These are phyloP conservation scores for Trichogramma pretiosum DNA, from an alignment of 1,140 invertebrate genomes.

Conservation along the genomic window DNA sequence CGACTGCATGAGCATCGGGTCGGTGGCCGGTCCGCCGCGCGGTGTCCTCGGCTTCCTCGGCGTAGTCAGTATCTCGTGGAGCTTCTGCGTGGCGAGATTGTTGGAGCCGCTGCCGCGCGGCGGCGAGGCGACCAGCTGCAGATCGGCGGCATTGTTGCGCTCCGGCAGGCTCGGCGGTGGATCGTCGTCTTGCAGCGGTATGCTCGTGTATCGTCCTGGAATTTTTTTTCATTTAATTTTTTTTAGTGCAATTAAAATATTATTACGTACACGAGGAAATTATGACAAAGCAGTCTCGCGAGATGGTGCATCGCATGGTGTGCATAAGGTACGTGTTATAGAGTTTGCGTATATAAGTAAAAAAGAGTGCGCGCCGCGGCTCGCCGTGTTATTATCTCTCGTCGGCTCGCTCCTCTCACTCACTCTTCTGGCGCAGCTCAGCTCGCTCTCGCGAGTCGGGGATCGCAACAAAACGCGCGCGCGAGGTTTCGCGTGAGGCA, in stretches of 20 bases:
- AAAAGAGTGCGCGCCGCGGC: too few species aligned
- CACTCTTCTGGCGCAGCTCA: too few species aligned
- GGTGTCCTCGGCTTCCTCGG: constrained; percentile 49
- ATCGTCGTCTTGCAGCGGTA: constrained; percentile 36
- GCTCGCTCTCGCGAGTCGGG: too few species aligned
- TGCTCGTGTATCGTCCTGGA: constrained; percentile 39
- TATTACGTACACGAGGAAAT: too few species aligned
- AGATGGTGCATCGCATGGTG: neutral
- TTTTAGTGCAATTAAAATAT: too few species aligned
- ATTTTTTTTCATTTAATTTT: neutral
- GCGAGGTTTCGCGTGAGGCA: too few species aligned
- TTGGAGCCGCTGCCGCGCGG: constrained; percentile 51
- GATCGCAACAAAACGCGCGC: too few species aligned
- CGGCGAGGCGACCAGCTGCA: too few species aligned
- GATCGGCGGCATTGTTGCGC: constrained; percentile 25
- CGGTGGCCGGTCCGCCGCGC: neutral
- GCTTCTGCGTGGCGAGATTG: constrained; percentile 62
- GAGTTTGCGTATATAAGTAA: too few species aligned
- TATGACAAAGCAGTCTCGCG: neutral
- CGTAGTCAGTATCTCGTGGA: constrained; percentile 64
- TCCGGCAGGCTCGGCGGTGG: constrained; percentile 32
- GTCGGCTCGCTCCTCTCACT: too few species aligned
- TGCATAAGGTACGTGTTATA: neutral
- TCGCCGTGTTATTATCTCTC: too few species aligned
- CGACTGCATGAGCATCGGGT: too few species aligned